Percentiles rank a stretch among this genome's conserved stretches.
Evolutionary conservation across 2,888 invertebrate genomes (phyloP).

Genomic region (Aromia moschata): DNA sequence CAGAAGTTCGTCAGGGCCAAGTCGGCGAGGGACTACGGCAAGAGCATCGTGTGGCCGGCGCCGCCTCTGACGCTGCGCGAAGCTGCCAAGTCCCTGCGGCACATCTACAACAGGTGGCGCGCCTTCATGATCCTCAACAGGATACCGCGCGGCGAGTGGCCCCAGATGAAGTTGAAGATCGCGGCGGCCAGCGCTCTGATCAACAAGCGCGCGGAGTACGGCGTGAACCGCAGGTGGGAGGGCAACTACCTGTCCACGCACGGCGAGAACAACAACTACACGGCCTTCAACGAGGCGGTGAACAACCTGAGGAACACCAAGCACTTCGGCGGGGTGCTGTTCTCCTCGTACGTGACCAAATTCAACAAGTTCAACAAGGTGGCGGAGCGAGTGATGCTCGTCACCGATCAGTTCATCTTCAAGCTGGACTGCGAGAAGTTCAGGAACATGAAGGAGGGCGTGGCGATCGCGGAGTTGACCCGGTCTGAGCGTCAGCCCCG

Average conservation of each 20-base stretch:
- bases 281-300: slow-evolving; percentile 73
- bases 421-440: slow-evolving; percentile 89
- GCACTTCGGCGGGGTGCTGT: slow-evolving; percentile 70
- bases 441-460: slow-evolving; percentile 84
- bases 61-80: slow-evolving; percentile 76
- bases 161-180: slow-evolving; percentile 84
- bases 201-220: slow-evolving; percentile 76
- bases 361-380: slow-evolving; percentile 72
- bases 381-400: slow-evolving; percentile 86
- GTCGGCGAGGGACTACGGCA: slow-evolving; percentile 78
- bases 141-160: slow-evolving; percentile 86
- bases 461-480: slow-evolving; percentile 68
- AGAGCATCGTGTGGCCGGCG: slow-evolving; percentile 82
- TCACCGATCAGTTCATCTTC: slow-evolving; percentile 86
- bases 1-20: slow-evolving; percentile 73
- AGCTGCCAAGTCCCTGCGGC: slow-evolving; percentile 70
- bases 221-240: slow-evolving; percentile 81
- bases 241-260: slow-evolving; percentile 81
- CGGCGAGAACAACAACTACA: slow-evolving; percentile 74
- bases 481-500: slow-evolving; percentile 85
- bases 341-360: slow-evolving; percentile 76
- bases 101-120: slow-evolving; percentile 83
- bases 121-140: slow-evolving; percentile 82
- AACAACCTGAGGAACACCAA: slow-evolving; percentile 75
- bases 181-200: slow-evolving; percentile 78